Conservation (phyloP, 2,888 invertebrate genomes). For the Crocallis elinguaria region DNA sequence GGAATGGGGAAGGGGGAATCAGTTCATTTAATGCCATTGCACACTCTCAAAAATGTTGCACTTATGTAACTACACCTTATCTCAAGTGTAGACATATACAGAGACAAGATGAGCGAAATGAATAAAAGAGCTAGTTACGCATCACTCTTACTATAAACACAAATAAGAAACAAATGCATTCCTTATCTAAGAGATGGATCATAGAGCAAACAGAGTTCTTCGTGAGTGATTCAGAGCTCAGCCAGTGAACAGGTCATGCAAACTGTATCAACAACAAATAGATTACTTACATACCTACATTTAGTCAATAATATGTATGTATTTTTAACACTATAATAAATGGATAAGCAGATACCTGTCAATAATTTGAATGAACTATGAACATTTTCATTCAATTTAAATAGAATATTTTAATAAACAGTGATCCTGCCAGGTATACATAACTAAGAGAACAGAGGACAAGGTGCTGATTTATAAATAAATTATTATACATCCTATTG, state of each 20-base stretch:
- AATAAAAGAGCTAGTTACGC: slow-evolving; percentile 13
- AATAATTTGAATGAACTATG: too few relatives aligned
- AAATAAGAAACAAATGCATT: slow-evolving; percentile 30
- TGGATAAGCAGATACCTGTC: too few relatives aligned
- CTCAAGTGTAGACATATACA: background rate
- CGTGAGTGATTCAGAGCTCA: slow-evolving; percentile 20
- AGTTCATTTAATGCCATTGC: too few relatives aligned
- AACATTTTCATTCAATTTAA: too few relatives aligned
- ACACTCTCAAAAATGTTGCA: too few relatives aligned
- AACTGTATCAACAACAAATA: slow-evolving; percentile 1
- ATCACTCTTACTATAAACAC: slow-evolving; percentile 19
- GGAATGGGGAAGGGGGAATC: too few relatives aligned
- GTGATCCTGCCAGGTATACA: too few relatives aligned
- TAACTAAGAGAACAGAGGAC: too few relatives aligned
- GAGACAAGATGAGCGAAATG: background rate
- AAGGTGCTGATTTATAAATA: too few relatives aligned
- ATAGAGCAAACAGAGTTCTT: slow-evolving; percentile 20
- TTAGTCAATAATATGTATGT: background rate
- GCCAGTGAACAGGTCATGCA: slow-evolving; percentile 15
- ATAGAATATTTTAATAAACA: too few relatives aligned
- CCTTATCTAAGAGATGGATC: slow-evolving; percentile 27
- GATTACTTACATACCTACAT: background rate
- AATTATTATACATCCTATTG: too few relatives aligned
- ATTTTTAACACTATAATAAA: background rate
- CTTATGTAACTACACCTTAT: too few relatives aligned